Percentiles rank a stretch among this genome's conserved stretches.
Conservation (phyloP, 2,797 vertebrate genomes). For the Chelon labrosus region DNA sequence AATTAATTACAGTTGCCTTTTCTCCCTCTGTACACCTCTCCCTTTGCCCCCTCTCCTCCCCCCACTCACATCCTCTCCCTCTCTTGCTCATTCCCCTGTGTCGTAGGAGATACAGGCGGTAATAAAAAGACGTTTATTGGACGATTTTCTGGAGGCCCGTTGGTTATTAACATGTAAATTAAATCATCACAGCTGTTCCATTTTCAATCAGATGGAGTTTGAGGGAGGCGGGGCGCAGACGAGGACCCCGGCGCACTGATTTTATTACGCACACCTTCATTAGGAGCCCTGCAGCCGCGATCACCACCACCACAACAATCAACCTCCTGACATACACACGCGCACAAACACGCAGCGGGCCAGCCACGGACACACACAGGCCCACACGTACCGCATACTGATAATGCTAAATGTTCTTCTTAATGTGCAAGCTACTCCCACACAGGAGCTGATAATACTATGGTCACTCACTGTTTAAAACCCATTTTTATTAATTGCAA, state of each 20-base stretch:
- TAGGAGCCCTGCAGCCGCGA: conserved; percentile 87
- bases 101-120: conserved; percentile 93
- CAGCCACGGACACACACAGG: conserved; percentile 35
- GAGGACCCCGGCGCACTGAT: conserved; percentile 91
- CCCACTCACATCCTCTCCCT: conserved; percentile 53
- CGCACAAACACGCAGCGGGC: conserved; percentile 31
- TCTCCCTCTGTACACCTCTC: conserved; percentile 57
- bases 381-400: conserved; percentile 16
- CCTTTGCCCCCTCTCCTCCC: conserved; percentile 77
- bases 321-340: conserved; percentile 73
- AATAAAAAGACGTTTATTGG: conserved; percentile 99
- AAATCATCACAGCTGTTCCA: conserved; percentile 99
- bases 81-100: conserved; percentile 83
- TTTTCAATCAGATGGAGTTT: conserved; percentile 98
- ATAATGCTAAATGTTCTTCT: conserved; percentile 43
- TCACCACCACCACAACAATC: conserved; percentile 81
- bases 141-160: conserved; percentile 98
- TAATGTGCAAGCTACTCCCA: conserved; percentile 47
- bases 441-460: conserved; percentile 17
- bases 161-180: conserved; percentile 99
- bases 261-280: conserved; percentile 95
- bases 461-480: conserved; percentile 36
- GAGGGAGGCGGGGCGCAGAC: conserved; percentile 89
- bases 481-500: conserved; percentile 25
- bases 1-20: conserved; percentile 98